A percentile compares a stretch with the other conserved stretches of the same genome.
phyloP scores from a whole-genome alignment of 2,797 vertebrate species.

The Anguilla pacifica region DNA sequence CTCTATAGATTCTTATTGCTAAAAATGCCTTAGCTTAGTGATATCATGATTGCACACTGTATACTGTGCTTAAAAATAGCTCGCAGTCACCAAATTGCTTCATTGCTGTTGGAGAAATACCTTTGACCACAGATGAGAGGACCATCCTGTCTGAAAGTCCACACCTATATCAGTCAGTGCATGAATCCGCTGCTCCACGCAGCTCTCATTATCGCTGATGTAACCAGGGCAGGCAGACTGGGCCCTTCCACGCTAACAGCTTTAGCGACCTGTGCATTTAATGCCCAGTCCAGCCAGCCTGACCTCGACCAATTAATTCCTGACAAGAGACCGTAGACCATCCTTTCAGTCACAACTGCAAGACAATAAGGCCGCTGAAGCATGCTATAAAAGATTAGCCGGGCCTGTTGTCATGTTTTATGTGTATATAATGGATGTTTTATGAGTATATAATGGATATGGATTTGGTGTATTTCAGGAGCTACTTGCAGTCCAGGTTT shows the following conservation, averaged over 20 bases:
- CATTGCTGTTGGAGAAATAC: background rate
- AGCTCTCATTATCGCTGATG: background rate
- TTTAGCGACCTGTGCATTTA: background rate
- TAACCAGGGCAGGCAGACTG: background rate
- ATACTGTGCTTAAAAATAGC: background rate
- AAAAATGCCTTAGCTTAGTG: background rate
- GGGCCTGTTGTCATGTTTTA: background rate
- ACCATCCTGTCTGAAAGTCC: background rate
- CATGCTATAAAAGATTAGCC: background rate
- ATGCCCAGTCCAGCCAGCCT: background rate
- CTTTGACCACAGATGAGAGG: background rate
- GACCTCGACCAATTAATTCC: background rate
- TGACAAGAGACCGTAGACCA: background rate
- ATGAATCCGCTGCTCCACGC: background rate
- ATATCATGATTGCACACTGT: background rate
- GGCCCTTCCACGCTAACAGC: background rate
- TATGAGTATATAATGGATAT: background rate
- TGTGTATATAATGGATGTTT: too few relatives aligned
- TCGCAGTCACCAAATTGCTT: background rate
- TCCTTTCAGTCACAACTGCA: background rate
- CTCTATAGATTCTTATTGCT: too few relatives aligned
- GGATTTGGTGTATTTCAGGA: background rate
- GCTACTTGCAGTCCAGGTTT: background rate
- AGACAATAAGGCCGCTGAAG: background rate
- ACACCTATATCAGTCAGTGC: background rate